Evolutionary conservation across 2,113 vertebrate genomes (phyloP).

Genomic region (Scolopax mira): DNA sequence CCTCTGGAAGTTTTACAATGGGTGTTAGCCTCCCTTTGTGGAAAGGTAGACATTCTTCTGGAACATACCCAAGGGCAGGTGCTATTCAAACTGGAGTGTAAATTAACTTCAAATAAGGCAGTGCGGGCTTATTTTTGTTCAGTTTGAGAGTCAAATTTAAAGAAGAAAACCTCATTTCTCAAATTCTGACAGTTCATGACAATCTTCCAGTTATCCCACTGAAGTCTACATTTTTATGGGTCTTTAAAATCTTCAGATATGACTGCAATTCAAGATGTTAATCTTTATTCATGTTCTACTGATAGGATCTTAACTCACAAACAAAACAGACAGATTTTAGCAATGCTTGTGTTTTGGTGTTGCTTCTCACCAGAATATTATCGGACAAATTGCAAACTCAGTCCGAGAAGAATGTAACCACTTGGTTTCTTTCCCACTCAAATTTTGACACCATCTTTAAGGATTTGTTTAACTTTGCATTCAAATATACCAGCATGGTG

Average conservation of each 20-base stretch:
- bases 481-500: background rate
- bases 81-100: conserved; percentile 49
- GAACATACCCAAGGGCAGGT: conserved; percentile 64
- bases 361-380: background rate
- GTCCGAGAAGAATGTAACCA: background rate
- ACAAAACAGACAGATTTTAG: conserved; percentile 20
- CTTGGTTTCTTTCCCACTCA: background rate
- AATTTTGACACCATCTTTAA: background rate
- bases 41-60: conserved; percentile 58
- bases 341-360: background rate
- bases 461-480: conserved; percentile 11
- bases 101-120: conserved; percentile 42
- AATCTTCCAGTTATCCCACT: background rate
- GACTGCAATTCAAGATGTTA: conserved; percentile 9
- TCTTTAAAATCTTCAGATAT: conserved; percentile 32
- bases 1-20: conserved; percentile 70
- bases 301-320: conserved; percentile 44
- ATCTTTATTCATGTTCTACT: conserved; percentile 19
- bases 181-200: background rate
- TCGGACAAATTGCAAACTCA: background rate
- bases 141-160: background rate
- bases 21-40: conserved; percentile 69
- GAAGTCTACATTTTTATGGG: background rate
- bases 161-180: background rate
- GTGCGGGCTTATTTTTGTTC: background rate